phyloP scores from a whole-genome alignment of 2,797 vertebrate genomes.

The Amniataba percoides region DNA sequence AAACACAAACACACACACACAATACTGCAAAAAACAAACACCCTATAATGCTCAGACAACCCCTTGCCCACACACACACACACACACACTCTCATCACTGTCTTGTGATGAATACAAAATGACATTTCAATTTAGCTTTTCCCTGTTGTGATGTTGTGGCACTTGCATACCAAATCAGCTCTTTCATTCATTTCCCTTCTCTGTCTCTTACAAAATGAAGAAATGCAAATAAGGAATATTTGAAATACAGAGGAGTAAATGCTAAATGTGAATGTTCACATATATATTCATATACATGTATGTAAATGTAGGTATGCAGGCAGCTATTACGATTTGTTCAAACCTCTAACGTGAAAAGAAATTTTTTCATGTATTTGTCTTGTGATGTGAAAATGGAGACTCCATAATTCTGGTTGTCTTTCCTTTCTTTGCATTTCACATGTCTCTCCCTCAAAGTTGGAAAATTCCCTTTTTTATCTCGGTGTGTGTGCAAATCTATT shows the following conservation, averaged over 20 bases:
- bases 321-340: neutral
- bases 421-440: neutral
- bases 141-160: constrained; percentile 54
- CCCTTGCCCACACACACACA: constrained; percentile 5
- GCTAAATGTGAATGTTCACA: constrained; percentile 20
- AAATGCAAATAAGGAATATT: constrained; percentile 50
- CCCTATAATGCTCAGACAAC: neutral
- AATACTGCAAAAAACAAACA: constrained; percentile 26
- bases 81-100: constrained; percentile 7
- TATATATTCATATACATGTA: neutral
- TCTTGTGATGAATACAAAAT: constrained; percentile 65
- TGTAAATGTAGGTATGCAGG: neutral
- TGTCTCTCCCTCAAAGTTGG: neutral
- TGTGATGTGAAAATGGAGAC: neutral
- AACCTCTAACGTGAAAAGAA: constrained; percentile 3
- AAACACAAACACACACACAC: neutral
- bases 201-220: constrained; percentile 49
- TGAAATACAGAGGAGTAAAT: neutral
- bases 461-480: neutral
- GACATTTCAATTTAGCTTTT: constrained; percentile 69
- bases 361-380: neutral
- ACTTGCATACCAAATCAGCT: constrained; percentile 62
- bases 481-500: neutral
- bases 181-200: constrained; percentile 51
- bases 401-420: neutral